A percentile compares a stretch with the other conserved stretches of the same genome.
Conservation (phyloP, 2,113 vertebrate genomes). For the Corythornis cristatus region DNA sequence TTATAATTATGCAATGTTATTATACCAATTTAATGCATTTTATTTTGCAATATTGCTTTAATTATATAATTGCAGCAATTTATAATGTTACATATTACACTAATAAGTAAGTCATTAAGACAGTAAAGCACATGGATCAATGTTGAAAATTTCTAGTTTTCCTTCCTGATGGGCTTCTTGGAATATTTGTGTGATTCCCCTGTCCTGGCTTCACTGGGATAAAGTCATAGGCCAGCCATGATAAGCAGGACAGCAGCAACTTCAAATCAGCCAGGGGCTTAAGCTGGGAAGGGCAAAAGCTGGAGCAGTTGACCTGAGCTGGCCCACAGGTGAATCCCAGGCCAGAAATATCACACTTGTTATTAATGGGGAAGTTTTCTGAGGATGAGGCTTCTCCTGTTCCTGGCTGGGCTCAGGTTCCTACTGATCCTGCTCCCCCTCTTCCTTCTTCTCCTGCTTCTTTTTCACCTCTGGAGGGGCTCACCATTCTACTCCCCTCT, state of each 20-base stretch:
- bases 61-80: constrained; percentile 30
- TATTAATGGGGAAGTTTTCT: background rate
- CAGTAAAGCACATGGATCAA: background rate
- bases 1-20: constrained; percentile 22
- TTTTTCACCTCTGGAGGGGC: background rate
- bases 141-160: background rate
- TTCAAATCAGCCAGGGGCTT: background rate
- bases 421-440: background rate
- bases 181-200: background rate
- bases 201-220: background rate
- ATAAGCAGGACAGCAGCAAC: background rate
- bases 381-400: background rate
- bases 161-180: background rate
- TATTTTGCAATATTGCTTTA: constrained; percentile 28
- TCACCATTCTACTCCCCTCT: background rate
- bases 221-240: background rate
- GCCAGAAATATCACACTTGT: background rate
- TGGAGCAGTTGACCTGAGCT: background rate
- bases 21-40: background rate
- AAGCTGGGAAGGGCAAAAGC: background rate
- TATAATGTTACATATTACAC: background rate
- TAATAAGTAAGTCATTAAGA: background rate
- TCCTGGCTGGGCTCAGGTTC: too few relatives aligned
- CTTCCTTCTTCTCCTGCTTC: background rate
- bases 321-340: background rate